Evolutionary conservation across 35 echinoderm and acorn worm species (phyloP), one percentile per base, ranked within the genome.

Genomic region (Patiria miniata): DNA sequence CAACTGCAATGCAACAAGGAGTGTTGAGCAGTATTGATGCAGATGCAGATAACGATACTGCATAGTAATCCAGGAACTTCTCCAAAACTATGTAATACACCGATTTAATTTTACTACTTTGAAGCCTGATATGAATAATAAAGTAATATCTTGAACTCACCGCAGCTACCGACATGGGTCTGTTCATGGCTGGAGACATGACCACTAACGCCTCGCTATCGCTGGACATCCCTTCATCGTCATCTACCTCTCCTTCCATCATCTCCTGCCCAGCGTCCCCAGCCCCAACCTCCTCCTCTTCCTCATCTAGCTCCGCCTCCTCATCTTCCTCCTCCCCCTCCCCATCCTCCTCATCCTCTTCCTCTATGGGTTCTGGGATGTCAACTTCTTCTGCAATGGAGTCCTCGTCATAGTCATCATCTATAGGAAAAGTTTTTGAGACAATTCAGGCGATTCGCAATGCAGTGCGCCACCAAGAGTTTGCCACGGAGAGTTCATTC

Each of bases 371-470:
- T 23, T 85, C 81, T 29, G 95, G 95, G 19, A 94, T 91, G 12
- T 94, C 95, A 37, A 98, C 89, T 73, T 98, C 95, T 61, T 98
- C 92, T 34, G 61, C 91, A 78, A 94, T 98, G 56, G 89, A 91
- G 29, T 87, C 89, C 55, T 97, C 90, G 56, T 85, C 82, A 22
- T 85, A 91, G 84, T 97, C 90, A 73, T 86, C 82, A 78, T 90
- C 91, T 90, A 39, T 22, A 17, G 33, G 33, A 18, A 36, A 68
- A 68, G n/a, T n/a, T n/a, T n/a, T n/a, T n/a, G n/a, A n/a, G n/a
- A n/a, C n/a, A n/a, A n/a, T n/a, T n/a, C n/a, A n/a, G n/a, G n/a
- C n/a, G n/a, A n/a, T n/a, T n/a, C n/a, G n/a, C n/a, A n/a, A n/a
- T n/a, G n/a, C n/a, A n/a, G n/a, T n/a, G n/a, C n/a, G n/a, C n/a